Evolutionary conservation across 2,797 vertebrate genomes (phyloP).

Genomic region (Sylvia borin): DNA sequence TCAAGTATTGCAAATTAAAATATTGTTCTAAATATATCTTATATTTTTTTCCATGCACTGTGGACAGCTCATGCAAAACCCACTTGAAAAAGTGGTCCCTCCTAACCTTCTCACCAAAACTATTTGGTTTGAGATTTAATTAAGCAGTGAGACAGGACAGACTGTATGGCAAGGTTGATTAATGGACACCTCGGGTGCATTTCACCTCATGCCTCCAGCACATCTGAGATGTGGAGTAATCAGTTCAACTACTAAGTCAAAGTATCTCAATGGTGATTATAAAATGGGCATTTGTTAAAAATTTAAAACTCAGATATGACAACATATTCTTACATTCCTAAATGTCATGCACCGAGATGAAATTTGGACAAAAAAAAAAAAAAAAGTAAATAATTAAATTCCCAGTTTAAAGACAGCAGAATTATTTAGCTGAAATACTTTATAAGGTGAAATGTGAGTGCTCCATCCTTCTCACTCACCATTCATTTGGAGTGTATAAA

Average conservation of each 20-base stretch:
- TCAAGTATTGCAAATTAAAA: constrained; percentile 74
- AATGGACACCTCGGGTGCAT: constrained; percentile 66
- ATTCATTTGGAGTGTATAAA: background rate
- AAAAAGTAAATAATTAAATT: background rate
- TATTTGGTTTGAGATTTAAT: constrained; percentile 72
- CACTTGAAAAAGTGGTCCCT: constrained; percentile 16
- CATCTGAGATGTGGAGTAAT: constrained; percentile 71
- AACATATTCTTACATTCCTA: background rate
- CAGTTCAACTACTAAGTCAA: constrained; percentile 49
- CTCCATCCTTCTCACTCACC: background rate
- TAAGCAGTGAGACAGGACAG: constrained; percentile 57
- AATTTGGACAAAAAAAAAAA: background rate
- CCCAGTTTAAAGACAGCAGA: background rate
- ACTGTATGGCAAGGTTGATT: constrained; percentile 61
- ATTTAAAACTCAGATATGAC: background rate
- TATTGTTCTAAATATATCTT: constrained; percentile 77
- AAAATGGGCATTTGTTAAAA: constrained; percentile 31
- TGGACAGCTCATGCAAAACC: constrained; percentile 48
- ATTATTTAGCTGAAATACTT: background rate
- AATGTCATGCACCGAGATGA: background rate
- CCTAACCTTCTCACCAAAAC: constrained; percentile 62
- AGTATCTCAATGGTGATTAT: constrained; percentile 28
- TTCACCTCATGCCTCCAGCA: constrained; percentile 60
- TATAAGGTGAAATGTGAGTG: background rate
- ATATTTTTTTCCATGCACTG: constrained; percentile 40